A percentile compares a stretch with the other conserved stretches of the same genome.
These are phyloP conservation scores for Aplodontia rufa DNA, from an alignment of 2,113 vertebrate genomes.

Conservation along the genomic window DNA sequence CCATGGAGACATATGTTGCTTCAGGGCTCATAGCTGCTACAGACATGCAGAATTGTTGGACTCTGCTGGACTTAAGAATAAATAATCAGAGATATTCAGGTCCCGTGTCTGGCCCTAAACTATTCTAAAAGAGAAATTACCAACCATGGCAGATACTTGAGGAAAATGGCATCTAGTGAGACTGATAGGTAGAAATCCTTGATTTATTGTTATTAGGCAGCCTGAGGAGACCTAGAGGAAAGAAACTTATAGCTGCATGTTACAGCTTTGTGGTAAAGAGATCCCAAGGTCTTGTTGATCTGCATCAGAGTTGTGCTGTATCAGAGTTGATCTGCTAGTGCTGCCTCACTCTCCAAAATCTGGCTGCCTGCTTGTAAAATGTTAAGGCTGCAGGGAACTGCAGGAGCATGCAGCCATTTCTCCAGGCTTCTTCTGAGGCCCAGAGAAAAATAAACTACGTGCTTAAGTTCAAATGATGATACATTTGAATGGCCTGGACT, in stretches of 20 bases:
- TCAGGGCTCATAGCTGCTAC: not conserved
- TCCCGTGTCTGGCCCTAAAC: not conserved
- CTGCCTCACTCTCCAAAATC: not conserved
- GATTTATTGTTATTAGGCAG: not conserved
- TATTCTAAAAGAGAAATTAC: not conserved
- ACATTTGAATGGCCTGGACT: not conserved
- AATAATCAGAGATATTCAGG: not conserved
- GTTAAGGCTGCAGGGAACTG: not conserved
- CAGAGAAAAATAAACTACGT: slow-evolving; percentile 11
- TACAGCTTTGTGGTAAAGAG: not conserved
- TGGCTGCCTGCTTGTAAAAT: not conserved
- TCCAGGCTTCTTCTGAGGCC: not conserved
- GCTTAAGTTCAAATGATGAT: not conserved
- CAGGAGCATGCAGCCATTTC: not conserved
- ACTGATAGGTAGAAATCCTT: not conserved
- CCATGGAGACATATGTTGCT: slow-evolving; percentile 33
- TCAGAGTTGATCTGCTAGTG: not conserved
- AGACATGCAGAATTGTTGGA: not conserved
- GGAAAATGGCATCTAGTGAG: not conserved
- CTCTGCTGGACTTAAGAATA: not conserved
- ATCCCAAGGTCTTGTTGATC: not conserved
- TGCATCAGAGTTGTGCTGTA: not conserved
- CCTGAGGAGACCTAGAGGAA: not conserved
- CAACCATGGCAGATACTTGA: not conserved
- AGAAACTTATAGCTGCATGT: not conserved